Conservation (phyloP, 2,113 vertebrate genomes). For the Oryzias javanicus region DNA sequence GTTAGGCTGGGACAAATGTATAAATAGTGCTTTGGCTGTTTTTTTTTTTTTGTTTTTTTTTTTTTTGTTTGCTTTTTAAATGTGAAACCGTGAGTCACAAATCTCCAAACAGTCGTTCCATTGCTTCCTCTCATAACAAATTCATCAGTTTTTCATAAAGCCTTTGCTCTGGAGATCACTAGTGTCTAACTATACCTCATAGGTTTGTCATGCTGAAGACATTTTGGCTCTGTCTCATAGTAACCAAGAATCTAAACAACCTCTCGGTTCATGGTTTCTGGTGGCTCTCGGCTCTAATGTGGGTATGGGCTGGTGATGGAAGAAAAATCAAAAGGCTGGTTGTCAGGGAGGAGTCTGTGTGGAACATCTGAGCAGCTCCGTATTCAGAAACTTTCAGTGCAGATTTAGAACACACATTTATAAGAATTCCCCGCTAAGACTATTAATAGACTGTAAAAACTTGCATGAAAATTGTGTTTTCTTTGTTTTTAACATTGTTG, state of each 20-base stretch:
- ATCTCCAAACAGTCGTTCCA: constrained; percentile 26
- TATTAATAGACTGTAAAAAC: not conserved
- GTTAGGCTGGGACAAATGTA: constrained; percentile 47
- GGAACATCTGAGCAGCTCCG: constrained; percentile 50
- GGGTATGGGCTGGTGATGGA: constrained; percentile 31
- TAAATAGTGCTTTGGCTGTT: constrained; percentile 58
- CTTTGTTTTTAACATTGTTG: too few relatives aligned
- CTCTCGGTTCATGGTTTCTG: constrained; percentile 9
- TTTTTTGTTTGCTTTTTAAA: too few relatives aligned
- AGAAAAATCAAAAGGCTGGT: constrained; percentile 51
- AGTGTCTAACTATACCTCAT: not conserved
- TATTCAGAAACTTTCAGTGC: constrained; percentile 37
- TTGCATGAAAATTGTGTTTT: not conserved
- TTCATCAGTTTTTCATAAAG: not conserved
- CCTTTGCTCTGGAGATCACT: constrained; percentile 3
- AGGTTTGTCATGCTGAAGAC: too few relatives aligned
- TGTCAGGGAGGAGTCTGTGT: constrained; percentile 47
- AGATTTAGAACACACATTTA: constrained; percentile 20
- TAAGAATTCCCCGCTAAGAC: not conserved
- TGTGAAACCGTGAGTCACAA: constrained; percentile 34
- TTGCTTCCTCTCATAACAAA: not conserved
- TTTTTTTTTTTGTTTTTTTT: too few relatives aligned
- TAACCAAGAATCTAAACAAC: not conserved
- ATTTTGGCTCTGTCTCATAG: too few relatives aligned
- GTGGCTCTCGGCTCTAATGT: constrained; percentile 3